Base-by-base conservation (phyloP, 2,797 vertebrate genomes). In the Leuciscus waleckii region DNA sequence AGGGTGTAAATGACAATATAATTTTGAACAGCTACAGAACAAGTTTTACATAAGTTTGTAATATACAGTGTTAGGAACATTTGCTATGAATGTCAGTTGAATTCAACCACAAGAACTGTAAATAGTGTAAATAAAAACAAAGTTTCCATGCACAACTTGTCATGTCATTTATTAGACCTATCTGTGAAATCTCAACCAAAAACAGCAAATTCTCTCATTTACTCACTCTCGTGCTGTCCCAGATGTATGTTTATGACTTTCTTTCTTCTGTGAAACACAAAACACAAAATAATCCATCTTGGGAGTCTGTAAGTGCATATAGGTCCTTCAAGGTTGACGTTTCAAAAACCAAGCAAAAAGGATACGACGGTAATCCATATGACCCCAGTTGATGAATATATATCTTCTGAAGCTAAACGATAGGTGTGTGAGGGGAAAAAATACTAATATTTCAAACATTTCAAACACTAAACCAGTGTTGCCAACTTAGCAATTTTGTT, bases 91-190 rank as follows among this genome's bases (percentile, higher is more conserved):
- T 84, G 78, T 86, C 54, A 65, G 58, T 21, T 90, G 86, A 93
- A 93, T 93, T 90, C 91, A 93, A 93, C 85, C 73, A 4, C 63
- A 58, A 76, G 23, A 79, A 70, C 10, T 92, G 90, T 94, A 88
- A 81, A 92, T 93, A 91, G 67, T 94, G 93, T 93, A 93, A 94
- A 94, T 94, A 94, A 95, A 79, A 71, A 32, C 19, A n/a, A 54
- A n/a, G 7, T 19, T 78, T 70, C 69, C 65, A 78, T 78, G 74
- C 86, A 87, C 43, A 68, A 54, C 39, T 77, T 70, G 46, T 41
- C 19, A 73, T 75, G 63, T 73, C 73, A 74, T 0, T 2, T 10
- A 49, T 54, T 78, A 4, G 23, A 9, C 8, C 9, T n/a, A 37
- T 63, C 54, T n/a, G 11, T 61, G 16, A 58, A 32, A 4, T 35